phyloP scores from a whole-genome alignment of 1,140 invertebrate genomes.

The Pseudomyrmex pallidus region DNA sequence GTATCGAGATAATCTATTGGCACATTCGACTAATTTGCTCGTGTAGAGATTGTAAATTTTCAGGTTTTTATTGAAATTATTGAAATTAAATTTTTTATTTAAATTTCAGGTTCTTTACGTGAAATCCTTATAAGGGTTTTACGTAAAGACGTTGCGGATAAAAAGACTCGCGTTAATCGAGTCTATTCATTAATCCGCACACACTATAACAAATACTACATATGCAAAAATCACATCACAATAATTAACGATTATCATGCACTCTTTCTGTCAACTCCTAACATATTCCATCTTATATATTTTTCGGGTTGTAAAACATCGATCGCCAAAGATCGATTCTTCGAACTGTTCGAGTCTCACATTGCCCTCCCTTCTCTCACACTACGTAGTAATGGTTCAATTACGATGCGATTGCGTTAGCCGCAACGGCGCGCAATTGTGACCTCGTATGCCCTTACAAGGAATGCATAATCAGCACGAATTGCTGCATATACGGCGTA shows the following conservation, averaged over 20 bases:
- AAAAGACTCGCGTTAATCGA: background rate
- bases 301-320: conserved; percentile 42
- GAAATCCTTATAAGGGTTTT: no score
- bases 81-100: no score
- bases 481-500: conserved; percentile 13
- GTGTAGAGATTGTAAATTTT: no score
- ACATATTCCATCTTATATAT: conserved; percentile 34
- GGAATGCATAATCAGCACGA: conserved; percentile 50
- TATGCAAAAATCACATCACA: no score
- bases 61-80: no score
- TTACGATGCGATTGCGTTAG: conserved; percentile 50
- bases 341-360: conserved; percentile 14
- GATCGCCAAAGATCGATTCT: conserved; percentile 17
- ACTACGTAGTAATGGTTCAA: conserved; percentile 60
- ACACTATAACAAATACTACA: no score
- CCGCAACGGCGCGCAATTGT: conserved; percentile 18
- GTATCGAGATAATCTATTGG: background rate
- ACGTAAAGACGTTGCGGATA: no score
- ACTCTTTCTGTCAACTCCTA: background rate
- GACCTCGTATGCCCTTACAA: conserved; percentile 48
- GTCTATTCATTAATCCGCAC: no score
- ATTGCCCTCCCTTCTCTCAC: conserved; percentile 19
- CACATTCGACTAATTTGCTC: no score
- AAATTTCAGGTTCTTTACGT: no score
- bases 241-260: background rate